These are phyloP conservation scores for Holacanthus passer DNA, from an alignment of 2,113 vertebrate species.

Conservation along the genomic window DNA sequence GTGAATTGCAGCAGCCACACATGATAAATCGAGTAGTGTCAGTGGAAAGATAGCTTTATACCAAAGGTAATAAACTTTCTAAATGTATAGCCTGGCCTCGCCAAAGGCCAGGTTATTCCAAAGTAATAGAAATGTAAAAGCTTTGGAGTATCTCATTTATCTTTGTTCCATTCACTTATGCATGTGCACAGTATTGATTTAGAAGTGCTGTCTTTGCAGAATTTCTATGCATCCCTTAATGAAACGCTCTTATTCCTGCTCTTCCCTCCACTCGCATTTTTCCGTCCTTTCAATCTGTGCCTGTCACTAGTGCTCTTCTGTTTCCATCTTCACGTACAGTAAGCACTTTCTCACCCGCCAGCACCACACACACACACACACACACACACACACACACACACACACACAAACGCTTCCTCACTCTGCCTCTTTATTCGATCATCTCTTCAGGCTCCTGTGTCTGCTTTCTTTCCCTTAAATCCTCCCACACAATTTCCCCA, in stretches of 20 bases:
- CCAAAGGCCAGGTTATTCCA: conserved; percentile 32
- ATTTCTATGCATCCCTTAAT: conserved; percentile 58
- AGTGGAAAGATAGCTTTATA: conserved; percentile 32
- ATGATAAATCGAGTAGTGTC: conserved; percentile 41
- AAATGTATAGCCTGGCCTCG: conserved; percentile 21
- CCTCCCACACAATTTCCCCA: background rate
- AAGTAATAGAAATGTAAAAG: conserved; percentile 70
- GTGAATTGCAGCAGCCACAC: conserved; percentile 11
- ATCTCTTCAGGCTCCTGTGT: background rate
- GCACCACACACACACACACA: background rate
- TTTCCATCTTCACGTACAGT: conserved; percentile 27
- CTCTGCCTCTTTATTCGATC: background rate
- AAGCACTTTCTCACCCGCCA: background rate
- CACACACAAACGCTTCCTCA: background rate
- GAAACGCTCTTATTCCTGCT: conserved; percentile 44
- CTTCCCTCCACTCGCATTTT: background rate
- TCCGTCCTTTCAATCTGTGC: conserved; percentile 13
- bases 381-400: conserved; percentile 6
- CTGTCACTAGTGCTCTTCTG: conserved; percentile 6
- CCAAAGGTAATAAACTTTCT: conserved; percentile 49
- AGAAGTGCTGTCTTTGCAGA: conserved; percentile 66
- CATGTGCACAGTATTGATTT: conserved; percentile 57
- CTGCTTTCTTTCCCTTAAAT: conserved; percentile 14
- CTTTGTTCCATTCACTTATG: conserved; percentile 58
- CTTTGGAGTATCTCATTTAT: conserved; percentile 42